phyloP scores from a whole-genome alignment of 2,113 vertebrate species.

The Crypturellus undulatus region DNA sequence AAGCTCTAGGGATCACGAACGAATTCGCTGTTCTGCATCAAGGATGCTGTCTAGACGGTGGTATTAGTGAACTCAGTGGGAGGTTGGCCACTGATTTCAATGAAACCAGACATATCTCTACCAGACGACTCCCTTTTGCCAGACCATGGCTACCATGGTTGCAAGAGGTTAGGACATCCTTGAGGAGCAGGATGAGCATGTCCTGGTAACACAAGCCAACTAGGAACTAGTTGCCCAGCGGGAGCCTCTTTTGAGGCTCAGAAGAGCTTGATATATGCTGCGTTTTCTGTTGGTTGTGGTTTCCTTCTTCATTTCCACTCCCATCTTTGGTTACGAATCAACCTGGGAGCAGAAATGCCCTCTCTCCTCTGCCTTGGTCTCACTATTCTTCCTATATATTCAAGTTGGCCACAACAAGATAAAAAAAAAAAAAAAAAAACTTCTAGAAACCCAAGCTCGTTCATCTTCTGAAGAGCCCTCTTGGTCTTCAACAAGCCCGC shows the following conservation, averaged over 20 bases:
- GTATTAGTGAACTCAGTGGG: slow-evolving; percentile 52
- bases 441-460: not conserved
- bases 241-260: not conserved
- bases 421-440: not conserved
- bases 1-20: slow-evolving; percentile 23
- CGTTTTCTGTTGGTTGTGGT: not conserved
- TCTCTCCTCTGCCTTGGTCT: not conserved
- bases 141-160: not conserved
- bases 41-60: slow-evolving; percentile 45
- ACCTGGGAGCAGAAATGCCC: not conserved
- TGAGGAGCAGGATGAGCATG: slow-evolving; percentile 22
- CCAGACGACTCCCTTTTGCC: slow-evolving; percentile 18
- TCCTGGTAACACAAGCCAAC: not conserved
- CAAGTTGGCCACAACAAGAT: not conserved
- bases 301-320: slow-evolving; percentile 9
- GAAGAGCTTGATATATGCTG: slow-evolving; percentile 13
- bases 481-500: not conserved
- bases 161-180: slow-evolving; percentile 14
- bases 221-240: slow-evolving; percentile 8
- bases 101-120: slow-evolving; percentile 65
- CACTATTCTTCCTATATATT: not conserved
- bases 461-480: not conserved
- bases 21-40: slow-evolving; percentile 11
- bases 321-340: not conserved
- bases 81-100: slow-evolving; percentile 50